Evolutionary conservation across 2,113 vertebrate species (phyloP).

Genomic region (Cochlearius cochlearius): DNA sequence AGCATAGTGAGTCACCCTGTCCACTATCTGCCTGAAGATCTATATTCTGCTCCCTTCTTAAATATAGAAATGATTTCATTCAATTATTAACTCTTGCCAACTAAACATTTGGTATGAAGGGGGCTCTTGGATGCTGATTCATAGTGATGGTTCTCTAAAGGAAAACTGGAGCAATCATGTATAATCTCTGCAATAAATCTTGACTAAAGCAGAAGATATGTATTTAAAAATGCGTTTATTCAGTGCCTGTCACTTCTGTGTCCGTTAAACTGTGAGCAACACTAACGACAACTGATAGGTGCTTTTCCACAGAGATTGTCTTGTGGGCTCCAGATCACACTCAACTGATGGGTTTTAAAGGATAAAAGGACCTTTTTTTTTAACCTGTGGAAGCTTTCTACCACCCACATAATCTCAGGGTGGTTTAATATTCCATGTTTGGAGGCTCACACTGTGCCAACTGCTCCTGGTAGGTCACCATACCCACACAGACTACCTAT

Average conservation of each 20-base stretch:
- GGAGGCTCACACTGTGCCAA: neutral
- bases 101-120: neutral
- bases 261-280: neutral
- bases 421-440: neutral
- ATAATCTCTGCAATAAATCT: constrained; percentile 33
- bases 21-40: constrained; percentile 41
- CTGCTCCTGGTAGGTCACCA: neutral
- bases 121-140: constrained; percentile 38
- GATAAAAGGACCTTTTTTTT: neutral
- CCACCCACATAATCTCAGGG: neutral
- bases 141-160: constrained; percentile 14
- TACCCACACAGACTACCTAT: neutral
- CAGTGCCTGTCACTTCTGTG: constrained; percentile 36
- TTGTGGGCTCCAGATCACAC: neutral
- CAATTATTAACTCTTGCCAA: constrained; percentile 54
- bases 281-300: constrained; percentile 30
- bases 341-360: neutral
- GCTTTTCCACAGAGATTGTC: neutral
- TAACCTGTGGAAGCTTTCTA: neutral
- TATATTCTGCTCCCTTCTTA: constrained; percentile 35
- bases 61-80: constrained; percentile 62
- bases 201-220: constrained; percentile 49
- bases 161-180: constrained; percentile 47
- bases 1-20: constrained; percentile 45
- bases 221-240: constrained; percentile 55